phyloP scores from a whole-genome alignment of 2,888 invertebrate species.

The Gymnoscelis rufifasciata region DNA sequence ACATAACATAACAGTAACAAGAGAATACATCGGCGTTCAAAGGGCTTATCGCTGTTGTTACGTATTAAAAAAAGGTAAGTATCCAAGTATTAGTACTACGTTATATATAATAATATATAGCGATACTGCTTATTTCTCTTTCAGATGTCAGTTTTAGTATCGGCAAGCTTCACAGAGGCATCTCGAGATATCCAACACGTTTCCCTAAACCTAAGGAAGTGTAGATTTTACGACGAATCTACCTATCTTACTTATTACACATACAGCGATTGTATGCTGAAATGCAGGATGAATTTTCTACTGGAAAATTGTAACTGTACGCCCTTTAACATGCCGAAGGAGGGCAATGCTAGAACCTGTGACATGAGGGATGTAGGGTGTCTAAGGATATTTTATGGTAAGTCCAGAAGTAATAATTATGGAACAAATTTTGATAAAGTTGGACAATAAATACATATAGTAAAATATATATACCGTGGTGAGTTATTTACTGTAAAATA shows the following conservation, averaged over 20 bases:
- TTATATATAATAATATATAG: background rate
- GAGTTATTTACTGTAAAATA: too few relatives aligned
- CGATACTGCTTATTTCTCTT: background rate
- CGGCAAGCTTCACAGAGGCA: constrained; percentile 65
- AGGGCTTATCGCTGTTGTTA: too few relatives aligned
- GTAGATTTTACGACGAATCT: constrained; percentile 79
- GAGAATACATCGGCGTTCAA: too few relatives aligned
- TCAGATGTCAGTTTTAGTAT: constrained; percentile 64
- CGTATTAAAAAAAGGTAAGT: too few relatives aligned
- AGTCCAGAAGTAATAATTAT: too few relatives aligned
- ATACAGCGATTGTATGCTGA: constrained; percentile 78
- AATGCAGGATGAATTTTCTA: constrained; percentile 76
- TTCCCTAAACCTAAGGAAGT: constrained; percentile 64
- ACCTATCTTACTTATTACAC: constrained; percentile 69
- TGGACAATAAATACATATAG: too few relatives aligned
- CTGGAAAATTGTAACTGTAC: constrained; percentile 74
- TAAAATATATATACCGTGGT: too few relatives aligned
- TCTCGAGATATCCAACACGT: constrained; percentile 69
- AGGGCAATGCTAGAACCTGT: constrained; percentile 59
- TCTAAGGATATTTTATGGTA: constrained; percentile 64
- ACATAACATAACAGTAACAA: too few relatives aligned
- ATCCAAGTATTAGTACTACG: too few relatives aligned
- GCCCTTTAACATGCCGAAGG: constrained; percentile 76
- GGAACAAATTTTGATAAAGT: too few relatives aligned
- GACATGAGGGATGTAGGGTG: constrained; percentile 74